A percentile compares a stretch with the other conserved stretches of the same genome.
Conservation (phyloP, 1,140 invertebrate genomes). For the Lepidurus apus region DNA sequence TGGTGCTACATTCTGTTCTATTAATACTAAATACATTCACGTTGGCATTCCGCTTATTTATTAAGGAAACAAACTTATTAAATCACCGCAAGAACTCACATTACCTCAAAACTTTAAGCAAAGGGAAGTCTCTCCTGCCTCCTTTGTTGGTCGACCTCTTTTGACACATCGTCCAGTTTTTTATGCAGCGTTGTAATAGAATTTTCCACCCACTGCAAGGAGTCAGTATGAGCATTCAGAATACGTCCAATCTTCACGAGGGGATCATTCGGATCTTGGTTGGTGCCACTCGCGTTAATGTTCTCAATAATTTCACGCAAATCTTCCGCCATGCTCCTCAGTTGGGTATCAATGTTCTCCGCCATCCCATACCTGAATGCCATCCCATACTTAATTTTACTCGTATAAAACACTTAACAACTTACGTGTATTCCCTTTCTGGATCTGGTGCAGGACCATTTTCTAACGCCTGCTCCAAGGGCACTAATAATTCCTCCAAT, state of each 20-base stretch:
- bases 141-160: constrained; percentile 70
- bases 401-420: constrained; percentile 26
- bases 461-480: constrained; percentile 72
- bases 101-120: constrained; percentile 2
- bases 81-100: not conserved
- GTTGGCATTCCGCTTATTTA: too few species aligned
- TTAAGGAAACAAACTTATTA: too few species aligned
- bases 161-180: constrained; percentile 74
- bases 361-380: constrained; percentile 67
- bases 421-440: constrained; percentile 75
- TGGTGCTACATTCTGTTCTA: not conserved
- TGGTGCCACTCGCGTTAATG: constrained; percentile 78
- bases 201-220: constrained; percentile 85
- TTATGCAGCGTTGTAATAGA: constrained; percentile 65
- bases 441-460: constrained; percentile 68
- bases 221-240: constrained; percentile 93
- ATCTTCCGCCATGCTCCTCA: constrained; percentile 90
- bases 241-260: constrained; percentile 88
- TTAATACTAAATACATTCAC: not conserved
- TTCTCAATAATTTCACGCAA: constrained; percentile 92
- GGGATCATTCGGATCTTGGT: constrained; percentile 70
- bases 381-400: too few species aligned
- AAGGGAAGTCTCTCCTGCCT: constrained; percentile 54
- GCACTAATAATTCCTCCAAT: constrained; percentile 75
- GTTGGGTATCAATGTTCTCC: constrained; percentile 83